Conservation (phyloP, 2,113 vertebrate genomes). For the Prunella fulvescens region DNA sequence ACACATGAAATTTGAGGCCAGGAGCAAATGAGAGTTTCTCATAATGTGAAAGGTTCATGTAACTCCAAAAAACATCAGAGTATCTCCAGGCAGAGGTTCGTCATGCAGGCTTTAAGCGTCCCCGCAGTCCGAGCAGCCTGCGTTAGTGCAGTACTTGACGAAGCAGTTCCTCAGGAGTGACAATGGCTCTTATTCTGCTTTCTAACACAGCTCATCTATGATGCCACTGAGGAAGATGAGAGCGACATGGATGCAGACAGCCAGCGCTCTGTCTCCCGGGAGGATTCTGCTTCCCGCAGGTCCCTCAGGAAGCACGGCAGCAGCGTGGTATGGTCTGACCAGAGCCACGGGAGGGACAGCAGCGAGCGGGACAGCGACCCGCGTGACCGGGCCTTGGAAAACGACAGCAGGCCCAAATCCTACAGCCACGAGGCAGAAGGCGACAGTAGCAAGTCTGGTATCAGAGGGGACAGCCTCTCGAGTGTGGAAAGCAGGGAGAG, state of each 20-base stretch:
- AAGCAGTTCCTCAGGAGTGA: not conserved
- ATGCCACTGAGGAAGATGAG: slow-evolving; percentile 38
- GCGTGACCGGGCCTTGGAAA: not conserved
- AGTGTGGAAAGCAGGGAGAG: not conserved
- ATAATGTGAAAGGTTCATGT: not conserved
- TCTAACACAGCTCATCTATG: slow-evolving; percentile 38
- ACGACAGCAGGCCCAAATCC: not conserved
- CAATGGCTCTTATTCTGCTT: not conserved
- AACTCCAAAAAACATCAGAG: not conserved
- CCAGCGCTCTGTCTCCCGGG: not conserved
- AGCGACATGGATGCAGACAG: not conserved
- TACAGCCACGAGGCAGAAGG: not conserved
- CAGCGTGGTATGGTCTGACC: not conserved
- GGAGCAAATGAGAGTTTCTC: not conserved
- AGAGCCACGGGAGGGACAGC: slow-evolving; percentile 9
- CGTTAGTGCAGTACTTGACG: not conserved
- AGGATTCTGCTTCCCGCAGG: not conserved
- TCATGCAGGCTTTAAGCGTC: not conserved
- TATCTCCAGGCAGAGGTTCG: not conserved
- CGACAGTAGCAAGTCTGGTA: not conserved
- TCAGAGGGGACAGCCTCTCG: not conserved
- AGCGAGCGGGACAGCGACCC: slow-evolving; percentile 10
- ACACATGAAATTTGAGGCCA: not conserved
- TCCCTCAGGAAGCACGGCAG: not conserved
- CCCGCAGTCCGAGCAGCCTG: not conserved